A percentile compares a stretch with the other conserved stretches of the same genome.
Evolutionary conservation across 2,888 invertebrate genomes (phyloP).

Genomic region (Lingula anatina): DNA sequence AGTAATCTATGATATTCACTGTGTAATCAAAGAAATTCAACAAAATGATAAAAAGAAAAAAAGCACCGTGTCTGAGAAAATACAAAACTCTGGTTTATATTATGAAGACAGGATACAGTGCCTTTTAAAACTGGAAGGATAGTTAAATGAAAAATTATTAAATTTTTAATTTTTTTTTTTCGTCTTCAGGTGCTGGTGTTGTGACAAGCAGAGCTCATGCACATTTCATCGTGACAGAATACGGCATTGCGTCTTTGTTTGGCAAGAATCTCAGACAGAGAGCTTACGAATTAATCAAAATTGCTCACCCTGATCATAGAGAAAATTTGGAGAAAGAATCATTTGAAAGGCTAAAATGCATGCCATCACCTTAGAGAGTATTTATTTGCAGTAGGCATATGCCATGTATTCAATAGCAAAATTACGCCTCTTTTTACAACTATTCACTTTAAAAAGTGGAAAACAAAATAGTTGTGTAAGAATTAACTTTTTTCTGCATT

Average conservation of each 20-base stretch:
- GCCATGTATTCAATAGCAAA: too few species aligned
- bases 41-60: too few species aligned
- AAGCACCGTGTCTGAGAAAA: too few species aligned
- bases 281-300: slow-evolving; percentile 77
- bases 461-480: slow-evolving; percentile 6
- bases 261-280: slow-evolving; percentile 83
- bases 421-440: too few species aligned
- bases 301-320: slow-evolving; percentile 81
- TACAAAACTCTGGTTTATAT: too few species aligned
- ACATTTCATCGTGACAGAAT: slow-evolving; percentile 91
- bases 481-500: too few species aligned
- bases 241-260: slow-evolving; percentile 83
- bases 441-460: not conserved
- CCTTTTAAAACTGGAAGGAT: too few species aligned
- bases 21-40: too few species aligned
- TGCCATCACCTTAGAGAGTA: slow-evolving; percentile 53
- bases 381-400: too few species aligned
- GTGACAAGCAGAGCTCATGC: too few species aligned
- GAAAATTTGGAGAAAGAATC: slow-evolving; percentile 79
- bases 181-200: slow-evolving; percentile 93
- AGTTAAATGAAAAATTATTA: not conserved
- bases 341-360: slow-evolving; percentile 63
- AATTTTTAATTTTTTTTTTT: slow-evolving; percentile 3
- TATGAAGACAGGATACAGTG: too few species aligned
- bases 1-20: too few species aligned